Base-by-base conservation (phyloP, 2,888 invertebrate genomes). In the Anagyrus pseudococci region DNA sequence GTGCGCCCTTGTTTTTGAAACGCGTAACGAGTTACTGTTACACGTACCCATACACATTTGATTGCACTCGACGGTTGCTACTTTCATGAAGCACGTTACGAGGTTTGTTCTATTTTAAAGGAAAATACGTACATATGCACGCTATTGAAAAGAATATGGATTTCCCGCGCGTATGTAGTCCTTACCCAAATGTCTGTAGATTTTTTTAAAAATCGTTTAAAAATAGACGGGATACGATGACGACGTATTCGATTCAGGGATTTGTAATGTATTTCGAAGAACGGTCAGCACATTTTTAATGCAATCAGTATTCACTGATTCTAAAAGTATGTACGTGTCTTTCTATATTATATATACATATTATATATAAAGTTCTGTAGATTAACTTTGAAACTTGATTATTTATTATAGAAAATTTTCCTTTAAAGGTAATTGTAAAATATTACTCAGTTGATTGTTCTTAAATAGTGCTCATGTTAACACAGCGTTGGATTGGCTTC, bases 31-130 rank as follows among this genome's bases (percentile, higher is more conserved):
- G 68, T 80, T 90, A 46, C 81, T 93, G 67, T 84, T 90, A 58
- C 93, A 93, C 81, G 92, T 93, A 73, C 91, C 91, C 59, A 87
- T 92, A 76, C 93, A 93, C 79, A 93, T 93, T 82, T 89, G 88
- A 89, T 84, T 82, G 53, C 60, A 46, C 20, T 62, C 54, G 29
- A 22, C 19, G n/a, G 17, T 29, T 7, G 20, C 17, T 0, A 2
- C 46, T 19, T n/a, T 55, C 50, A 48, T 46, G 37, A 47, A 52
- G 41, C 54, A 4, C 25, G 41, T 48, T 25, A 47, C 48, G 59
- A 66, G 66, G 58, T 67, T 64, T 63, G 66, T 64, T 67, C 26
- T 58, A 54, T 25, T 61, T 58, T 64, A 52, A 60, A 23, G 19
- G 3, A 22, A 46, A 6, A 49, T 10, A 33, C 8, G 6, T 17